phyloP scores from a whole-genome alignment of 2,797 vertebrate genomes.

The Cyclopterus lumpus region DNA sequence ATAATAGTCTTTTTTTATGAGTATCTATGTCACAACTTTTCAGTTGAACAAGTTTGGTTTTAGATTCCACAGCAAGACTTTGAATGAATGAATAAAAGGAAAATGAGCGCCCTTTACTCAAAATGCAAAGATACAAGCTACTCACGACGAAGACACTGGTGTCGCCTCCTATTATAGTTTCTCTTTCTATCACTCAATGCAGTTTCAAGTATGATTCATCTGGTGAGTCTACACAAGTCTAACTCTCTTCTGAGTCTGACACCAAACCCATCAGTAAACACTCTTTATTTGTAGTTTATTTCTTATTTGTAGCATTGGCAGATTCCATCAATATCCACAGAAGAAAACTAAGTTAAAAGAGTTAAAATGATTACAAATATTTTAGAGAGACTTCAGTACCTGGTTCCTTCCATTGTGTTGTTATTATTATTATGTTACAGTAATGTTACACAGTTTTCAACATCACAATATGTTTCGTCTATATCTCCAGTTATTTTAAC shows the following conservation, averaged over 20 bases:
- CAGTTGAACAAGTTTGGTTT: neutral
- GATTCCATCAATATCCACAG: neutral
- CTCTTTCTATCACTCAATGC: neutral
- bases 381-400: neutral
- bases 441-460: neutral
- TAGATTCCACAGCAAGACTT: conserved; percentile 8
- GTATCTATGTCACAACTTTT: neutral
- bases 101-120: neutral
- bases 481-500: neutral
- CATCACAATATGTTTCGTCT: neutral
- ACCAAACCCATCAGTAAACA: neutral
- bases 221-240: neutral
- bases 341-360: neutral
- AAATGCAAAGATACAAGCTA: conserved; percentile 6
- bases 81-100: neutral
- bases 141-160: neutral
- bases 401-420: neutral
- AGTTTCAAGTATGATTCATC: neutral
- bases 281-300: neutral
- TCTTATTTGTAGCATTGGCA: neutral
- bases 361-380: neutral
- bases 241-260: neutral
- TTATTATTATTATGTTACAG: neutral
- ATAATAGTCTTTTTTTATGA: neutral
- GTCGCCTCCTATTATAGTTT: conserved; percentile 16